These are phyloP conservation scores for Pocillopora meandrina DNA, from an alignment of 92 coral and sea anemone species.

Conservation along the genomic window DNA sequence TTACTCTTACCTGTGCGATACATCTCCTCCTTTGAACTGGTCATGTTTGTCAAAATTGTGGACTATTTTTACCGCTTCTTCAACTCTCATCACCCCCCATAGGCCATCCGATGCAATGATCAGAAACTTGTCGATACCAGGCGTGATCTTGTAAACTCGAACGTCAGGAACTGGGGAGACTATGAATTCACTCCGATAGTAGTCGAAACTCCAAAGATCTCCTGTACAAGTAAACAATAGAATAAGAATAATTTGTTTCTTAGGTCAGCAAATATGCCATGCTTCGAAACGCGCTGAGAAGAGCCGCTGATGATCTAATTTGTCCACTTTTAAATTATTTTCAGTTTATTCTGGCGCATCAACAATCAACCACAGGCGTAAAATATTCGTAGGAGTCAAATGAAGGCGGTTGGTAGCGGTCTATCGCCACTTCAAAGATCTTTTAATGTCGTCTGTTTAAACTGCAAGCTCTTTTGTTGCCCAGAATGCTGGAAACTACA, in stretches of 20 bases:
- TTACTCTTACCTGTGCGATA: constrained; percentile 81
- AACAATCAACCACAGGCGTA: no score
- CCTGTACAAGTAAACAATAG: constrained; percentile 40
- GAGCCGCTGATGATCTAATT: no score
- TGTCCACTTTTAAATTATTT: no score
- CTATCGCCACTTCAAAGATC: no score
- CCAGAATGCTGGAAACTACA: no score
- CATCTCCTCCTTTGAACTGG: constrained; percentile 73
- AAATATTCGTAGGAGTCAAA: no score
- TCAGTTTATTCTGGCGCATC: no score
- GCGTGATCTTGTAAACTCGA: constrained; percentile 75
- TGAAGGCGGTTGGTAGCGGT: no score
- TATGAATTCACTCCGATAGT: constrained; percentile 82
- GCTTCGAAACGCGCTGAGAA: no score
- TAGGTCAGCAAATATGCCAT: no score
- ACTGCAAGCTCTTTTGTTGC: no score
- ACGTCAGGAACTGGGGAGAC: constrained; percentile 99
- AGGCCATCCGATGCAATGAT: constrained; percentile 92
- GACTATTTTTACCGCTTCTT: constrained; percentile 91
- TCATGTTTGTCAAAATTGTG: constrained; percentile 79
- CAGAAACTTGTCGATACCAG: constrained; percentile 78
- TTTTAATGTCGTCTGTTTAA: no score
- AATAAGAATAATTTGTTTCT: not conserved
- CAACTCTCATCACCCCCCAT: constrained; percentile 92
- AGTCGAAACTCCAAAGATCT: constrained; percentile 95